These are phyloP conservation scores for Lochmaea capreae DNA, from an alignment of 2,888 invertebrate species.

Conservation along the genomic window DNA sequence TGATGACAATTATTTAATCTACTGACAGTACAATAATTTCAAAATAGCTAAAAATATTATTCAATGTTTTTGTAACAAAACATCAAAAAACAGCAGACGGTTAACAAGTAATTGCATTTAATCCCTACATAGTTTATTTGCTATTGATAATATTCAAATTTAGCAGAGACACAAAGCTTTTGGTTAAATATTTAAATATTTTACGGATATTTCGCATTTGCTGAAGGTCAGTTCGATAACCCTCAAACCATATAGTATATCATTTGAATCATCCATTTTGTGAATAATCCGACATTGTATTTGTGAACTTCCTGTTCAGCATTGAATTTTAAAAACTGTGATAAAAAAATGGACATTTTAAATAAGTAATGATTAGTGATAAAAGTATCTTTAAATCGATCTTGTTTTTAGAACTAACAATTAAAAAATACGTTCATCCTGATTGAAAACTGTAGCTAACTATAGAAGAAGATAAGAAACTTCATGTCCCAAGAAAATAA, in stretches of 20 bases:
- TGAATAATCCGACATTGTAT: conserved; percentile 37
- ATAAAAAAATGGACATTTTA: conserved; percentile 11
- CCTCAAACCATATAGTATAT: conserved; percentile 43
- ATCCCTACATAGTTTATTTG: conserved; percentile 24
- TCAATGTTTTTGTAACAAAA: no score
- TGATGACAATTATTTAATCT: no score
- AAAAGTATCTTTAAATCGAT: neutral
- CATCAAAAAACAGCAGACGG: neutral
- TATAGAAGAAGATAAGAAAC: no score
- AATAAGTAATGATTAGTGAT: neutral
- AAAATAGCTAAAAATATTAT: no score
- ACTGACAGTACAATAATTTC: no score
- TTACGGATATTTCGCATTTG: conserved; percentile 51
- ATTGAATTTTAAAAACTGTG: conserved; percentile 29
- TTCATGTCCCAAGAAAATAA: no score
- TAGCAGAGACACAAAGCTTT: conserved; percentile 47
- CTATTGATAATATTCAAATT: conserved; percentile 54
- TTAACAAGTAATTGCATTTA: neutral
- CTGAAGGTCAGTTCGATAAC: conserved; percentile 56
- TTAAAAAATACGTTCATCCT: no score
- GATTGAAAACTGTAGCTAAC: no score
- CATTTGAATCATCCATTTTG: conserved; percentile 35
- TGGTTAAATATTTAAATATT: conserved; percentile 49
- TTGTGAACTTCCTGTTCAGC: conserved; percentile 35
- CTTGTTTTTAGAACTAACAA: no score